Percentiles rank a stretch among this genome's conserved stretches.
phyloP scores from a whole-genome alignment of 2,797 vertebrate species.

The Acrossocheilus wenchowensis region DNA sequence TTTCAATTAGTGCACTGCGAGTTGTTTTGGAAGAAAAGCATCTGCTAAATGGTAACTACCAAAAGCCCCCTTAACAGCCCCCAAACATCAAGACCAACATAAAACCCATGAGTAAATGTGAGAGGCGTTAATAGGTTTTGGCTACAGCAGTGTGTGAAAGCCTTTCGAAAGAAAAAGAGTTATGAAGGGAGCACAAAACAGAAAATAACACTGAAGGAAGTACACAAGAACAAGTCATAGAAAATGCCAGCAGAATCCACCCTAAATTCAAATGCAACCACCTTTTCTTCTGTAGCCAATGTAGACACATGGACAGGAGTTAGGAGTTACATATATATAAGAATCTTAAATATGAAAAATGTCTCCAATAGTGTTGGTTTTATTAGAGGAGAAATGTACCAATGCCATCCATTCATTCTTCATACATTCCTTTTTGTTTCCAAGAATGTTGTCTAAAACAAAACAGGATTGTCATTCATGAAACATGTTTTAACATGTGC shows the following conservation, averaged over 20 bases:
- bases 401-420: slow-evolving; percentile 23
- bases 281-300: background rate
- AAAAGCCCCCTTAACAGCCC: slow-evolving; percentile 32
- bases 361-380: slow-evolving; percentile 24
- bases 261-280: background rate
- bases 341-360: background rate
- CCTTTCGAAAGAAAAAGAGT: background rate
- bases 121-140: slow-evolving; percentile 44
- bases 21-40: slow-evolving; percentile 42
- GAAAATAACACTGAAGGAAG: slow-evolving; percentile 1
- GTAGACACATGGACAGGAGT: background rate
- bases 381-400: slow-evolving; percentile 47
- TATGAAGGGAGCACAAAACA: background rate
- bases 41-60: slow-evolving; percentile 40
- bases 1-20: slow-evolving; percentile 24
- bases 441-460: slow-evolving; percentile 33
- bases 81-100: slow-evolving; percentile 34
- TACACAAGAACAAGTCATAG: background rate
- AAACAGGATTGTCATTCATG: slow-evolving; percentile 27
- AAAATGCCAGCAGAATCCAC: background rate
- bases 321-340: background rate
- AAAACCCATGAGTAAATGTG: slow-evolving; percentile 30
- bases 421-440: slow-evolving; percentile 25
- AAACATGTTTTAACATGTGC: slow-evolving; percentile 9
- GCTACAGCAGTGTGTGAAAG: slow-evolving; percentile 30